phyloP scores from a whole-genome alignment of 2,113 vertebrate genomes.

The Hemiscyllium ocellatum region DNA sequence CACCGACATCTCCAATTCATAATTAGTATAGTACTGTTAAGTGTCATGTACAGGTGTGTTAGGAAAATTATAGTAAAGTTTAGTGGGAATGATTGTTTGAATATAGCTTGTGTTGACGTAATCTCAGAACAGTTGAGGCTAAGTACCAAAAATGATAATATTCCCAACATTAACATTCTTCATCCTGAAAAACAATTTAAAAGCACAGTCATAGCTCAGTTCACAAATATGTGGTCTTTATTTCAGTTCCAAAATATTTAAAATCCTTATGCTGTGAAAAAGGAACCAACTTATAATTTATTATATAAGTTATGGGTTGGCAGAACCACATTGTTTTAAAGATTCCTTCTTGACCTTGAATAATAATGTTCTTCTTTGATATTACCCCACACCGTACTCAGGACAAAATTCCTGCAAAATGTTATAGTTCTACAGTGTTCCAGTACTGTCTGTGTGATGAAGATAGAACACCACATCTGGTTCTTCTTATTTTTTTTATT shows the following conservation, averaged over 20 bases:
- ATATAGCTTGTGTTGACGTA: neutral
- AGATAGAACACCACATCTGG: neutral
- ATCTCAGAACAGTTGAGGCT: neutral
- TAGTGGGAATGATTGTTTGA: neutral
- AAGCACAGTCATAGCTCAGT: neutral
- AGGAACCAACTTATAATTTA: neutral
- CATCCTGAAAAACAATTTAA: neutral
- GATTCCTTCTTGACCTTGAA: neutral
- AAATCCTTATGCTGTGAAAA: neutral
- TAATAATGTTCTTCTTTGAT: neutral
- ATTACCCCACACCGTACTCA: neutral
- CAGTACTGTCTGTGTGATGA: neutral
- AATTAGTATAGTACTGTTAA: neutral
- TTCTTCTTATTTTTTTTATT: neutral
- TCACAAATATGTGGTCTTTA: neutral
- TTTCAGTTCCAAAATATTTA: neutral
- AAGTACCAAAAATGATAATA: neutral
- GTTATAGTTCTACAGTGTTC: neutral
- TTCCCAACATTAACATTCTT: neutral
- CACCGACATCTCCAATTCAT: no score
- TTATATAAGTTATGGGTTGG: neutral
- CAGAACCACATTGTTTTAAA: neutral
- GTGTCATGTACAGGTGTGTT: neutral
- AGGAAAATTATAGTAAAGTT: neutral
- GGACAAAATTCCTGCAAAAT: neutral